A percentile compares a stretch with the other conserved stretches of the same genome.
These are phyloP conservation scores for Seira musarum DNA, from an alignment of 2,888 invertebrate genomes.

Conservation along the genomic window DNA sequence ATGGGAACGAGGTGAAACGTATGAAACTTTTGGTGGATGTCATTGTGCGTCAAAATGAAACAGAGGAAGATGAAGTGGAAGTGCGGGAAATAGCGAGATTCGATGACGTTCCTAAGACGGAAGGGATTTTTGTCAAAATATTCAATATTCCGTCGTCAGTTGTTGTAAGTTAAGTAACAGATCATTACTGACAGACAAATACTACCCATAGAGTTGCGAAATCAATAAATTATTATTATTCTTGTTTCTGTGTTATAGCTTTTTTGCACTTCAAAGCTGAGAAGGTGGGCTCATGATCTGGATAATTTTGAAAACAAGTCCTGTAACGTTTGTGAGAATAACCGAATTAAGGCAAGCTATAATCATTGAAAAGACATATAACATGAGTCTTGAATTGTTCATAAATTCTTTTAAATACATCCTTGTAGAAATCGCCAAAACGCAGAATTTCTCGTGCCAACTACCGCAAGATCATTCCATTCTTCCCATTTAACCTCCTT, in stretches of 20 bases:
- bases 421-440: slow-evolving; percentile 56
- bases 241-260: slow-evolving; percentile 27
- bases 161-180: no score
- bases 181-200: no score
- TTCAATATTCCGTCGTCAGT: slow-evolving; percentile 37
- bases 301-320: not conserved
- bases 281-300: slow-evolving; percentile 2
- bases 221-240: no score
- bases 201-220: no score
- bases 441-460: slow-evolving; percentile 40
- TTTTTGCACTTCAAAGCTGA: not conserved
- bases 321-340: slow-evolving; percentile 1
- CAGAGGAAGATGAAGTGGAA: slow-evolving; percentile 3
- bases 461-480: slow-evolving; percentile 48
- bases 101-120: not conserved
- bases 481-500: slow-evolving; percentile 44
- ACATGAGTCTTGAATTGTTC: not conserved
- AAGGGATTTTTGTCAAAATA: slow-evolving; percentile 17
- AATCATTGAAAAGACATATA: not conserved
- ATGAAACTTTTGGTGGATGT: slow-evolving; percentile 63
- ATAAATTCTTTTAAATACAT: not conserved
- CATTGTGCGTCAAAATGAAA: slow-evolving; percentile 46
- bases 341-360: slow-evolving; percentile 33
- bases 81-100: slow-evolving; percentile 27
- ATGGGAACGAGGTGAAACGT: slow-evolving; percentile 51